Evolutionary conservation across 2,797 vertebrate species (phyloP).

Genomic region (Macrochelys suwanniensis): DNA sequence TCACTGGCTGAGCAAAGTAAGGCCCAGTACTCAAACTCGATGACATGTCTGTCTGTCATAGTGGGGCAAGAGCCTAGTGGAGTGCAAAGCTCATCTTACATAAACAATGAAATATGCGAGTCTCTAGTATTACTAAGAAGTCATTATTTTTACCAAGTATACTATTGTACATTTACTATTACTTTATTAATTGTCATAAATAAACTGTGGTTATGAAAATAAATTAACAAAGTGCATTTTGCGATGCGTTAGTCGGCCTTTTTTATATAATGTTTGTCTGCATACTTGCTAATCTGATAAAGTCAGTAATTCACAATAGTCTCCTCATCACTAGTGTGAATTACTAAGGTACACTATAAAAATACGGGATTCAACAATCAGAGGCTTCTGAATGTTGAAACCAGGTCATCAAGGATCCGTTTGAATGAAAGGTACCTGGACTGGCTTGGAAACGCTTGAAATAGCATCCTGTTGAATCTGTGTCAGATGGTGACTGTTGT

Average conservation of each 20-base stretch:
- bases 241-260: not conserved
- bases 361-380: rapidly evolving
- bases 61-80: not conserved
- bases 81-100: rapidly evolving
- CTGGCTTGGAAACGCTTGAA: not conserved
- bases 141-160: not conserved
- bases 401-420: not conserved
- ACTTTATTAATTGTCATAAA: slow-evolving; percentile 35
- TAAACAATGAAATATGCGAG: rapidly evolving
- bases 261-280: not conserved
- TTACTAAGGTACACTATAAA: rapidly evolving
- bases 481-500: not conserved
- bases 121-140: not conserved
- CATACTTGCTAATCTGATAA: not conserved
- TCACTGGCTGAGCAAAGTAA: rapidly evolving
- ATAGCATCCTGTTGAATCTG: not conserved
- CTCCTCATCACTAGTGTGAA: not conserved
- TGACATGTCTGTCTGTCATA: not conserved
- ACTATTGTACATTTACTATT: not conserved
- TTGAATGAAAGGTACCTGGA: not conserved
- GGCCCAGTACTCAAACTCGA: rapidly evolving
- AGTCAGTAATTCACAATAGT: not conserved
- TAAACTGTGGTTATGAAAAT: slow-evolving; percentile 44
- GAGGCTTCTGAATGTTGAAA: not conserved
- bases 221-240: slow-evolving; percentile 17